These are phyloP conservation scores for Sapayoa aenigma DNA, from an alignment of 2,113 vertebrate species.

Conservation along the genomic window DNA sequence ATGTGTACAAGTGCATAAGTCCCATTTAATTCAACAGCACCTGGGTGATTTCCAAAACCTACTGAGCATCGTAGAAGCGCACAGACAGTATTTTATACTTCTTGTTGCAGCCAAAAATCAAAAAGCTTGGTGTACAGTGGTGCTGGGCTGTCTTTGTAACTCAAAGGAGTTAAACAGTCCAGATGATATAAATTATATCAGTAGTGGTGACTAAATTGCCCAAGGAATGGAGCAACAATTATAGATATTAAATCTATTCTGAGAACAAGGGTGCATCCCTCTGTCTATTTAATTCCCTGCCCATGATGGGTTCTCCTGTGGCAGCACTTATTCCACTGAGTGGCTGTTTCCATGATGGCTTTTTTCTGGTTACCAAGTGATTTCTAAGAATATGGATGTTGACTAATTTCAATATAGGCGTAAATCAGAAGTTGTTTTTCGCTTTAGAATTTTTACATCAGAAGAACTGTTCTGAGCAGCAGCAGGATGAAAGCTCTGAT, in stretches of 20 bases:
- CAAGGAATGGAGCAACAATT: background rate
- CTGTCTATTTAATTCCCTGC: background rate
- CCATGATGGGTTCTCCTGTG: background rate
- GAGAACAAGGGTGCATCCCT: background rate
- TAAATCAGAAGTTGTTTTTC: background rate
- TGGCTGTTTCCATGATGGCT: background rate
- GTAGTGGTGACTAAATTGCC: background rate
- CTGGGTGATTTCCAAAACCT: background rate
- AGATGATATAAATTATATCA: background rate
- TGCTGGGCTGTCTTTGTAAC: background rate
- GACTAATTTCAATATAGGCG: background rate
- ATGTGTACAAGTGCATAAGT: background rate
- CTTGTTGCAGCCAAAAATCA: background rate
- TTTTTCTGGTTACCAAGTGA: background rate
- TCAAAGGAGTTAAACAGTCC: background rate
- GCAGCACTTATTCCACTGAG: background rate
- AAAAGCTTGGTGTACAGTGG: accelerated
- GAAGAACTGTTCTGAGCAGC: background rate
- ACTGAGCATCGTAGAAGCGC: background rate
- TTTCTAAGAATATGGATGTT: background rate
- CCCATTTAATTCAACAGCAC: background rate
- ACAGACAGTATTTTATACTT: background rate
- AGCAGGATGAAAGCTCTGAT: background rate
- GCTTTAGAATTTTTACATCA: background rate
- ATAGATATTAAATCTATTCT: background rate